These are phyloP conservation scores for Amaurobius ferox DNA, from an alignment of 2,888 invertebrate species.

Conservation along the genomic window DNA sequence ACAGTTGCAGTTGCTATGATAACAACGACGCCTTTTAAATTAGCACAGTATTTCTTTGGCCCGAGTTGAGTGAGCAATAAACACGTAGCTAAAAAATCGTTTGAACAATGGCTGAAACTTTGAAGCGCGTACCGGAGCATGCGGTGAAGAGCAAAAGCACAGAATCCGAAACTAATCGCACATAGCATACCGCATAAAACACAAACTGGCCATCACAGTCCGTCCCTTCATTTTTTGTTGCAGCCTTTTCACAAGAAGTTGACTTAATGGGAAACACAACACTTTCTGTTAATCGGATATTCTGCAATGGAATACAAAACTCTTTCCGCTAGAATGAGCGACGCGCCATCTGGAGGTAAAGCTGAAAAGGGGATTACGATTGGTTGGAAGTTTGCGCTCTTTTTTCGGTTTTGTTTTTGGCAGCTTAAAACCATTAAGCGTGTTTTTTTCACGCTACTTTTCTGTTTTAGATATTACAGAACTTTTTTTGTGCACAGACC, in stretches of 20 bases:
- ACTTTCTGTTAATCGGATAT: constrained; percentile 2
- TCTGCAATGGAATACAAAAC: constrained; percentile 1
- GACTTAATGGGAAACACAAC: not conserved
- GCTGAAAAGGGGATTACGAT: not conserved
- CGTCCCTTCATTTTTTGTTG: not conserved
- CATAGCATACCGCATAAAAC: not conserved
- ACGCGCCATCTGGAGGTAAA: constrained; percentile 25
- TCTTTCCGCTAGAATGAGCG: not conserved
- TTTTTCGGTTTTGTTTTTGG: constrained; percentile 48
- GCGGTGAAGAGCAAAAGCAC: constrained; percentile 22
- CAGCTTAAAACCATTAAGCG: not conserved
- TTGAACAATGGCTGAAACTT: constrained; percentile 1
- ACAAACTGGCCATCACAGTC: not conserved
- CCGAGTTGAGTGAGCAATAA: constrained; percentile 43
- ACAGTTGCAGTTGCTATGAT: constrained; percentile 62
- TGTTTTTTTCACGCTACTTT: too few relatives aligned
- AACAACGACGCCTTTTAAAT: constrained; percentile 55
- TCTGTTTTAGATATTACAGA: too few relatives aligned
- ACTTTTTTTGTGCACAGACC: too few relatives aligned
- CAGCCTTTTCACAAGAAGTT: not conserved
- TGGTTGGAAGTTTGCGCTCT: constrained; percentile 57
- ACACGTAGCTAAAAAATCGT: constrained; percentile 62
- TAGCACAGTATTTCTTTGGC: constrained; percentile 19
- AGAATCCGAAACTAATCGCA: constrained; percentile 25
- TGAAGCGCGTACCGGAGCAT: constrained; percentile 45